phyloP scores from a whole-genome alignment of 2,113 vertebrate species.

The Eurypyga helias region DNA sequence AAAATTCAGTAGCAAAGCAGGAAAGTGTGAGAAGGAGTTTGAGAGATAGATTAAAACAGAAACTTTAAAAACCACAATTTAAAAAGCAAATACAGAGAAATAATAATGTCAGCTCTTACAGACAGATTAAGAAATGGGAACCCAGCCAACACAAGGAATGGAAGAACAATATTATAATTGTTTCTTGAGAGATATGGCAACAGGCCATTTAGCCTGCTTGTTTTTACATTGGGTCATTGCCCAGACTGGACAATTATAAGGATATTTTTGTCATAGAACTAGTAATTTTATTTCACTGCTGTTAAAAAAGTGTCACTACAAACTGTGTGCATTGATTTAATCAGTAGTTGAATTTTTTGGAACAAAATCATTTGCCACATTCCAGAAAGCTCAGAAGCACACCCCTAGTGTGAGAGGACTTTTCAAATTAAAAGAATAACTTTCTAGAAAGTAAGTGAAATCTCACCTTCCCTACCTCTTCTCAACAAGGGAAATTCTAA shows the following conservation, averaged over 20 bases:
- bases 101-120: slow-evolving; percentile 37
- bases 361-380: background rate
- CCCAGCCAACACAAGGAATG: slow-evolving; percentile 48
- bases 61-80: slow-evolving; percentile 10
- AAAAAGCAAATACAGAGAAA: slow-evolving; percentile 61
- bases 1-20: background rate
- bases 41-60: background rate
- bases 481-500: background rate
- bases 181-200: slow-evolving; percentile 71
- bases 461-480: background rate
- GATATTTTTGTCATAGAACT: slow-evolving; percentile 60
- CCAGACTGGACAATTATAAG: slow-evolving; percentile 75
- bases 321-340: slow-evolving; percentile 36
- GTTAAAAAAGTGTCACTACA: slow-evolving; percentile 54
- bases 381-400: background rate
- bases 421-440: background rate
- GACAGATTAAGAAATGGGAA: slow-evolving; percentile 69
- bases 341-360: slow-evolving; percentile 16
- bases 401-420: background rate
- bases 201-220: slow-evolving; percentile 65
- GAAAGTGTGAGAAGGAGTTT: background rate
- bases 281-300: slow-evolving; percentile 56
- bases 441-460: background rate
- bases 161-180: slow-evolving; percentile 66
- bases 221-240: slow-evolving; percentile 70